Evolutionary conservation across 2,113 vertebrate species (phyloP).

Genomic region (Diadophis punctatus): DNA sequence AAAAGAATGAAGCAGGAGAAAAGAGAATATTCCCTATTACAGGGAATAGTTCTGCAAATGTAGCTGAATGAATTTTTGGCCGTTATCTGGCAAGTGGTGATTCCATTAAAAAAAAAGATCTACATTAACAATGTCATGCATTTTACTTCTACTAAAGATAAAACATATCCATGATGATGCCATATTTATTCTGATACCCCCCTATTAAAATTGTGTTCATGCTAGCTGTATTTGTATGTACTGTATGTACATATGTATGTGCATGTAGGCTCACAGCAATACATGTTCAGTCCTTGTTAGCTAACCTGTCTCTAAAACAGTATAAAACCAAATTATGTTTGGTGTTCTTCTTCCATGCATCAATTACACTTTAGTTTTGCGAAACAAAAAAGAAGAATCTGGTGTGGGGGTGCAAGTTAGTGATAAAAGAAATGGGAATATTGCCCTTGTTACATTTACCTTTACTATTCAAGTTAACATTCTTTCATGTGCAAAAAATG

Average conservation of each 20-base stretch:
- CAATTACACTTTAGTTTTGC: background rate
- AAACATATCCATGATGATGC: background rate
- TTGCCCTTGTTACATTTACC: conserved; percentile 23
- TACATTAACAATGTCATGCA: background rate
- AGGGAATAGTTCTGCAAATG: background rate
- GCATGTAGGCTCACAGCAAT: background rate
- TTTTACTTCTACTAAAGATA: background rate
- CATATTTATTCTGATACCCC: background rate
- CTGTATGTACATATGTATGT: background rate
- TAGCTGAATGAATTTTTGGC: background rate
- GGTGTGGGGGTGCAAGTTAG: conserved; percentile 11
- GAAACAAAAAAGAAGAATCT: background rate
- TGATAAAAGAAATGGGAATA: conserved; percentile 14
- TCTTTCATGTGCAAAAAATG: background rate
- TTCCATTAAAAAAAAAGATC: background rate
- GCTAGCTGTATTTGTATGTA: background rate
- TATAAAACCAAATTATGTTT: conserved; percentile 35
- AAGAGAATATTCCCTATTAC: background rate
- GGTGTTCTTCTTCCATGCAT: conserved; percentile 25
- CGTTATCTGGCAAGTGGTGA: background rate
- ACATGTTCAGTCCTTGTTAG: background rate
- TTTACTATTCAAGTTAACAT: conserved; percentile 16
- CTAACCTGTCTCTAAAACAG: conserved; percentile 6
- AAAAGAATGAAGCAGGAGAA: background rate
- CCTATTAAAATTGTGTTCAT: background rate